Percentiles rank a stretch among this genome's conserved stretches.
Evolutionary conservation across 1,140 invertebrate species (phyloP).

Genomic region (Neodiprion fabricii): DNA sequence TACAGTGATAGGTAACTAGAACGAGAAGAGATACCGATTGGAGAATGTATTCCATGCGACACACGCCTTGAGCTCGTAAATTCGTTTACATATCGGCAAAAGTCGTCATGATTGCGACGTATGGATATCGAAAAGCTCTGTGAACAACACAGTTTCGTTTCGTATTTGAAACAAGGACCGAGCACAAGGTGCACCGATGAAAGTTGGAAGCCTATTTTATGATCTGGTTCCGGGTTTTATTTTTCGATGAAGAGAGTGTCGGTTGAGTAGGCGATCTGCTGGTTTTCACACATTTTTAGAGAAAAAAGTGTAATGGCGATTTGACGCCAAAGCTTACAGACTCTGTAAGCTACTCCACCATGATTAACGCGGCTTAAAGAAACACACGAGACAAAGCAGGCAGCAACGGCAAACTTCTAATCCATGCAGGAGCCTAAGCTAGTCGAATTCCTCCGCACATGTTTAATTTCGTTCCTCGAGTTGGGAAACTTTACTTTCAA

Average conservation of each 20-base stretch:
- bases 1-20: no score
- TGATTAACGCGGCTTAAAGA: not conserved
- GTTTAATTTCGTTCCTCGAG: not conserved
- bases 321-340: not conserved
- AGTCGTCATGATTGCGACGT: not conserved
- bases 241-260: no score
- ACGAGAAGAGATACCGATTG: no score
- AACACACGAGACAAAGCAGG: not conserved
- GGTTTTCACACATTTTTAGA: not conserved
- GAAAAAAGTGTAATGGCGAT: not conserved
- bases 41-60: no score
- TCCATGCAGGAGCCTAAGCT: not conserved
- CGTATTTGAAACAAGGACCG: not conserved
- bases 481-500: slow-evolving; percentile 1
- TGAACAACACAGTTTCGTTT: no score
- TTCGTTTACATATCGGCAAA: not conserved
- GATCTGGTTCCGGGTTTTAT: no score
- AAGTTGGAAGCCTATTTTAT: not conserved
- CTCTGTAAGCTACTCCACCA: not conserved
- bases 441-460: not conserved
- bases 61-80: not conserved
- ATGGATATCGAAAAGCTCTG: slow-evolving; percentile 1
- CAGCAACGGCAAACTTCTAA: not conserved
- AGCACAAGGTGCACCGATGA: not conserved
- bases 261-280: no score